Evolutionary conservation across 2,888 invertebrate species (phyloP).

Genomic region (Synergus gifuensis): DNA sequence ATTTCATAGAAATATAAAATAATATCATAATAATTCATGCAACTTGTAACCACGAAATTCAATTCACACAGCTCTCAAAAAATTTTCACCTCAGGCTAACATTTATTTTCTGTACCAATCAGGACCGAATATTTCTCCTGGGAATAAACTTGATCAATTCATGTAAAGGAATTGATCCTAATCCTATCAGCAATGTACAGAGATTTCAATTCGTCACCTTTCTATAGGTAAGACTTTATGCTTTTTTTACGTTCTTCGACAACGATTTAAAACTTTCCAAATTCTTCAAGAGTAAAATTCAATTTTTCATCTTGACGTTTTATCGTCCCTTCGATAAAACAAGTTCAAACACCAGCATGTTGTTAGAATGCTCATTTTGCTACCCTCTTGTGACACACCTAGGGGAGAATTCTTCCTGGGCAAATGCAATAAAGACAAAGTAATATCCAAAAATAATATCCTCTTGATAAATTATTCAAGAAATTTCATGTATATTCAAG

Average conservation of each 20-base stretch:
- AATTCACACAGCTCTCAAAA: constrained; percentile 9
- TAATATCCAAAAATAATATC: neutral
- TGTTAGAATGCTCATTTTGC: constrained; percentile 13
- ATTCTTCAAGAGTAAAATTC: neutral
- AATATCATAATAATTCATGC: too few species aligned
- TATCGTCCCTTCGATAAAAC: neutral
- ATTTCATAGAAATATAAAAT: neutral
- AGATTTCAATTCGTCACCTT: neutral
- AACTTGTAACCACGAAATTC: neutral
- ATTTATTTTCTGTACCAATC: constrained; percentile 10
- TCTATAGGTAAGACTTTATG: neutral
- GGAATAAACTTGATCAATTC: neutral
- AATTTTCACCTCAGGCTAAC: neutral
- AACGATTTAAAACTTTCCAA: neutral
- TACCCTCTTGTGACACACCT: constrained; percentile 8
- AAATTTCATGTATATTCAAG: neutral
- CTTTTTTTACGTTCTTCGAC: neutral
- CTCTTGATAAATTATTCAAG: neutral
- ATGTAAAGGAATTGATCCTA: neutral
- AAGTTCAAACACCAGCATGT: constrained; percentile 9
- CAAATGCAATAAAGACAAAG: constrained; percentile 24
- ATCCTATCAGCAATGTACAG: neutral
- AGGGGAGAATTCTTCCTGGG: neutral
- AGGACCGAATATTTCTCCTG: constrained; percentile 11
- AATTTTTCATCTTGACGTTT: constrained; percentile 9